phyloP scores from a whole-genome alignment of 2,797 vertebrate genomes.

The Lycodopsis pacificus region DNA sequence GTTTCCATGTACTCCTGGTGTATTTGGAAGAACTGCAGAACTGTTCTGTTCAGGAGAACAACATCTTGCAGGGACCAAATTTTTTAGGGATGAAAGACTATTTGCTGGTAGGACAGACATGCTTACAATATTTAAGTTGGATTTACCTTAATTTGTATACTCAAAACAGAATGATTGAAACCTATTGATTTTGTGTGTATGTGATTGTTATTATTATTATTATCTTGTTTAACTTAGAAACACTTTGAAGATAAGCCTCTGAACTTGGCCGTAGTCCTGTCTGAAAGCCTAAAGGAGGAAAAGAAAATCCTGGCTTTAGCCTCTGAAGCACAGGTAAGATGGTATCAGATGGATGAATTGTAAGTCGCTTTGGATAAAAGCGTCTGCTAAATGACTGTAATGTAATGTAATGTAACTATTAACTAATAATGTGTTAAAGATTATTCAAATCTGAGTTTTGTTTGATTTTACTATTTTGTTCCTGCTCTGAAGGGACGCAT shows the following conservation, averaged over 20 bases:
- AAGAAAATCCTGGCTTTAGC: conserved; percentile 50
- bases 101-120: conserved; percentile 49
- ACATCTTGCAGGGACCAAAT: conserved; percentile 61
- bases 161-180: not conserved
- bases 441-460: not conserved
- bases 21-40: conserved; percentile 40
- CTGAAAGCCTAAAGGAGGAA: conserved; percentile 62
- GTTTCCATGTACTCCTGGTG: conserved; percentile 37
- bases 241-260: conserved; percentile 31
- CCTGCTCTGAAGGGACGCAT: not conserved
- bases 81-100: conserved; percentile 36
- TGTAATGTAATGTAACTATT: not conserved
- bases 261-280: conserved; percentile 60
- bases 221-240: conserved; percentile 28
- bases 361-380: too few relatives aligned
- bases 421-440: not conserved
- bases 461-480: not conserved
- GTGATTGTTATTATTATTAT: not conserved
- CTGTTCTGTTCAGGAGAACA: conserved; percentile 34
- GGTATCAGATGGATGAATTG: not conserved
- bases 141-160: not conserved
- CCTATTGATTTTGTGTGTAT: not conserved
- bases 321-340: conserved; percentile 41
- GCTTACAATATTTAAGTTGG: not conserved
- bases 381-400: too few relatives aligned